Conservation (phyloP, 2,113 vertebrate genomes). For the Peromyscus californicus region DNA sequence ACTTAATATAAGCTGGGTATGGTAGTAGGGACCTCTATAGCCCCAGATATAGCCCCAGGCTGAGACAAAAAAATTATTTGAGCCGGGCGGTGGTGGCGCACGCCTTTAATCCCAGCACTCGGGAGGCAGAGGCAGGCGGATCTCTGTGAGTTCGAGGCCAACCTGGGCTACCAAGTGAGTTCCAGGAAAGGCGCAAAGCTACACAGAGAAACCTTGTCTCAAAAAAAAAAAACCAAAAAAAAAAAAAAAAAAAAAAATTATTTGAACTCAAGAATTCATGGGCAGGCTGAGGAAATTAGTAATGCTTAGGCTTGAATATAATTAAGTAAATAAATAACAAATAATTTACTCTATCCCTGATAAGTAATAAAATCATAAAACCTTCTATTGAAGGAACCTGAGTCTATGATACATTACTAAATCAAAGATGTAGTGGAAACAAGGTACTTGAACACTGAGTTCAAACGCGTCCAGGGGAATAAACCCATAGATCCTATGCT, state of each 20-base stretch:
- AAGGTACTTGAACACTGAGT: background rate
- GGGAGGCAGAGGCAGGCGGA: no score
- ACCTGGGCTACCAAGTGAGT: no score
- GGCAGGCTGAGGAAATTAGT: background rate
- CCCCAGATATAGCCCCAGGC: background rate
- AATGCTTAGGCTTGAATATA: background rate
- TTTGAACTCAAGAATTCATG: background rate
- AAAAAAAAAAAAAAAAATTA: background rate
- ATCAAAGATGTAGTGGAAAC: background rate
- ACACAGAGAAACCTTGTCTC: no score
- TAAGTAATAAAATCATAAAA: background rate
- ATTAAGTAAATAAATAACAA: background rate
- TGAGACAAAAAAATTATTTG: background rate
- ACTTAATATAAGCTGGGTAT: background rate
- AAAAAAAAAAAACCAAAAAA: no score
- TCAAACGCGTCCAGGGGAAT: background rate
- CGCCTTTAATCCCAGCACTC: no score
- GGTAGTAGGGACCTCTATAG: background rate
- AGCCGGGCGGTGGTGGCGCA: no score
- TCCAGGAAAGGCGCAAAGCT: no score
- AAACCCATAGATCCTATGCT: background rate
- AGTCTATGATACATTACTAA: background rate
- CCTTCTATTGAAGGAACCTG: background rate
- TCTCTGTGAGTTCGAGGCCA: no score
- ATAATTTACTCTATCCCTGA: constrained; percentile 8